phyloP scores from a whole-genome alignment of 2,888 invertebrate genomes.

The Lypha dubia region DNA sequence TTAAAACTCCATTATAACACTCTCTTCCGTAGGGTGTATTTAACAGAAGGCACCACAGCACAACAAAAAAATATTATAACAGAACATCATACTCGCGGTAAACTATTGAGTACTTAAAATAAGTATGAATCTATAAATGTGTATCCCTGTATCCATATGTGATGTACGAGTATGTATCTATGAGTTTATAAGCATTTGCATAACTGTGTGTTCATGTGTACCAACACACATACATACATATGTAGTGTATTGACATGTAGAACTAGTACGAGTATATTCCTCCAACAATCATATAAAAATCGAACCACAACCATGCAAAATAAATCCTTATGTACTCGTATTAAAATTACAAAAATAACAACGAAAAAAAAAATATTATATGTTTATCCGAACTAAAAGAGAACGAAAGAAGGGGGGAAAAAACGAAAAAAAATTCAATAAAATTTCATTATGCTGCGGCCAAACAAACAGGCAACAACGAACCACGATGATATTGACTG shows the following conservation, averaged over 20 bases:
- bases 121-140: constrained; percentile 25
- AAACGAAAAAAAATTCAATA: constrained; percentile 81
- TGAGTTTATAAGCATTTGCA: not conserved
- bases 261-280: constrained; percentile 44
- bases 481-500: constrained; percentile 19
- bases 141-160: not conserved
- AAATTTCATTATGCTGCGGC: constrained; percentile 81
- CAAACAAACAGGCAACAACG: constrained; percentile 61
- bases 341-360: constrained; percentile 49
- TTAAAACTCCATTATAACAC: not conserved
- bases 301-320: constrained; percentile 58
- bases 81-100: constrained; percentile 49
- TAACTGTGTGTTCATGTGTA: not conserved
- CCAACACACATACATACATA: not conserved
- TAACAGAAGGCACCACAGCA: constrained; percentile 1
- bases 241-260: constrained; percentile 58
- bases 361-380: constrained; percentile 41
- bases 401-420: constrained; percentile 47
- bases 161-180: not conserved
- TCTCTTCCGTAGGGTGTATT: constrained; percentile 16
- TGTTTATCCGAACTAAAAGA: constrained; percentile 41
- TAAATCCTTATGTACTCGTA: constrained; percentile 30
- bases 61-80: not conserved
- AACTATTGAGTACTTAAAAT: constrained; percentile 56
- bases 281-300: constrained; percentile 59